phyloP scores from a whole-genome alignment of 2,888 invertebrate genomes.

The Agriopis marginaria region DNA sequence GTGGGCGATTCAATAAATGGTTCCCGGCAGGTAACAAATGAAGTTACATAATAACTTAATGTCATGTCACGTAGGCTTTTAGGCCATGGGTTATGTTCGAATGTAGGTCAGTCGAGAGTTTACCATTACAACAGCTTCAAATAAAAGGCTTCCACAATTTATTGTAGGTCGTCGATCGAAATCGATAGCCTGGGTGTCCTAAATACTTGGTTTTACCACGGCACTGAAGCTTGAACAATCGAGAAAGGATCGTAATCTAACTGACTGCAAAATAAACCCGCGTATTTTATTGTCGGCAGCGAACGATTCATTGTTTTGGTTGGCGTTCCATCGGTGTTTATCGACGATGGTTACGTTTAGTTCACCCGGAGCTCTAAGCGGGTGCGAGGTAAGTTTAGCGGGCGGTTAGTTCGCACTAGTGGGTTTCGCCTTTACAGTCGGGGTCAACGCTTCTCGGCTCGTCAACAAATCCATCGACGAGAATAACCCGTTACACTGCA shows the following conservation, averaged over 20 bases:
- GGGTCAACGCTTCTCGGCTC: slow-evolving; percentile 82
- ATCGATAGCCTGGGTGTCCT: slow-evolving; percentile 27
- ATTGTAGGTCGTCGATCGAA: slow-evolving; percentile 19
- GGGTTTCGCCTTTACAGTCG: slow-evolving; percentile 71
- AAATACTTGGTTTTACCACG: slow-evolving; percentile 27
- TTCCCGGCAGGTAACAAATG: slow-evolving; percentile 51
- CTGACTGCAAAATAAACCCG: slow-evolving; percentile 41
- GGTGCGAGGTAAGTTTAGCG: slow-evolving; percentile 43
- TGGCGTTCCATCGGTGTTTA: slow-evolving; percentile 42
- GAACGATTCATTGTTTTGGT: slow-evolving; percentile 42
- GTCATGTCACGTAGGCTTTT: slow-evolving; percentile 69
- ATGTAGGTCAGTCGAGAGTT: slow-evolving; percentile 64
- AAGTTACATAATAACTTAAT: slow-evolving; percentile 46
- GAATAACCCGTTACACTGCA: slow-evolving; percentile 85
- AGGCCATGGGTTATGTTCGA: slow-evolving; percentile 57
- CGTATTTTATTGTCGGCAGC: slow-evolving; percentile 39
- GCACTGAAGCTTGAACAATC: slow-evolving; percentile 25
- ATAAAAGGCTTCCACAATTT: slow-evolving; percentile 36
- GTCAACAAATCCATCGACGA: slow-evolving; percentile 84
- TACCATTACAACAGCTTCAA: slow-evolving; percentile 32
- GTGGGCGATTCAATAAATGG: slow-evolving; percentile 49
- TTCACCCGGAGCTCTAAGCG: slow-evolving; percentile 28
- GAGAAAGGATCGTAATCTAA: slow-evolving; percentile 33
- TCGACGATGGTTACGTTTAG: slow-evolving; percentile 29
- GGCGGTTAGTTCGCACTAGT: slow-evolving; percentile 68